Conservation (phyloP, 1,140 invertebrate genomes). For the Heliconius melpomene region DNA sequence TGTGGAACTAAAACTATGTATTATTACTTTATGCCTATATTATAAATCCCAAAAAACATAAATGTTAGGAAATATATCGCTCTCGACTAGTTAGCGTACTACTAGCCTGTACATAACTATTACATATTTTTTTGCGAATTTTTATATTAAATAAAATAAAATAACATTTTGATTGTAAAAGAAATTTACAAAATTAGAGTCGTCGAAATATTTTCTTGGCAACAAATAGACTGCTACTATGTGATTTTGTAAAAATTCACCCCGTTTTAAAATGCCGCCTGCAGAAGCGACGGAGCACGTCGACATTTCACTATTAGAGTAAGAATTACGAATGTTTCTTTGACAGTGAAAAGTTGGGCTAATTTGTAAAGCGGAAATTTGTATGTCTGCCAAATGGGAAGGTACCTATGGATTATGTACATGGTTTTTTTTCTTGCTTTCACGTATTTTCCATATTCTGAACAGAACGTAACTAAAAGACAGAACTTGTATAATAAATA, state of each 20-base stretch:
- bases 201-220: neutral
- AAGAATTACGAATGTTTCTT: conserved; percentile 11
- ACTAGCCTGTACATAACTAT: too few relatives aligned
- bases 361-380: conserved; percentile 1
- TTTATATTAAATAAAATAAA: neutral
- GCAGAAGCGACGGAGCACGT: neutral
- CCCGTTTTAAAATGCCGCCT: neutral
- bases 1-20: too few relatives aligned
- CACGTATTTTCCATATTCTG: neutral
- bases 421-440: neutral
- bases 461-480: too few relatives aligned
- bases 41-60: too few relatives aligned
- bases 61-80: too few relatives aligned
- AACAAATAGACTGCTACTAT: neutral
- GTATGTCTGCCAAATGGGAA: neutral
- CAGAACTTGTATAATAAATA: too few relatives aligned
- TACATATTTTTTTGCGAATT: too few relatives aligned
- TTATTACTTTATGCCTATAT: too few relatives aligned
- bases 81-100: too few relatives aligned
- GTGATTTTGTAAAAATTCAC: conserved; percentile 3
- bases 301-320: conserved; percentile 10
- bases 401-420: neutral
- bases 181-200: neutral
- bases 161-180: neutral
- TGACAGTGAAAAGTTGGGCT: conserved; percentile 5